Evolutionary conservation across 2,113 vertebrate genomes (phyloP), one percentile per base, ranked within the genome.

Genomic region (Dromiciops gliroides): DNA sequence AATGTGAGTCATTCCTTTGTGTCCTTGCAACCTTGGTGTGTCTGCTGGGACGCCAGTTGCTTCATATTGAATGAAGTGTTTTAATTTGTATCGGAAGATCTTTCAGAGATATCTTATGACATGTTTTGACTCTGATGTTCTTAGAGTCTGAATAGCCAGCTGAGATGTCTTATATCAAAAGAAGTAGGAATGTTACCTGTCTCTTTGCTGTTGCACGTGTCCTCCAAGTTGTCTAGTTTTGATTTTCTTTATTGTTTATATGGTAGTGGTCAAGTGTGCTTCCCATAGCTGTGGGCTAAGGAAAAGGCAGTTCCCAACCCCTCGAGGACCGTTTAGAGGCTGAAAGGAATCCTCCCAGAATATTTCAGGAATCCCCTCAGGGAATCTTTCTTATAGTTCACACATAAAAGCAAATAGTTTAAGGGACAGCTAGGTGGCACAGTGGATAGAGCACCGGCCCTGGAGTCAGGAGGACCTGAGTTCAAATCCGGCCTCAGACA

Each of bases 11-110:
- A 89, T 48, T 91, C 3, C 16, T 96, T 51, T 95, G 19, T 93
- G 31, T 50, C 95, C 92, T 91, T 91, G 24, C 11, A 47, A 44
- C 24, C 93, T 89, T 50, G 53, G 26, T 49, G 44, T 90, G 48
- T 96, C 96, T 92, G 10, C 25, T 60, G 25, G 47, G n/a, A 0
- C 60, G 93, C 6, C 16, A 89, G 2, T 90, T 94, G 14, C 19
- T 93, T 48, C 67, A 91, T 19, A 49, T 47, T 96, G 94, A 93
- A 94, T 96, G 94, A 93, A 94, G 51, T 90, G 49, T 89, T 92
- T 91, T 5, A 19, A 95, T 50, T 94, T 75, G 89, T 48, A 10
- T 92, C 91, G 92, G n/a, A 49, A 26, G 23, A 31, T 31, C 0
- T 96, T 90, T 94, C 90, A n/a, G 60, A 95, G 91, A 91, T 92